Evolutionary conservation across 1,140 invertebrate genomes (phyloP).

Genomic region (Drosophila saltans): DNA sequence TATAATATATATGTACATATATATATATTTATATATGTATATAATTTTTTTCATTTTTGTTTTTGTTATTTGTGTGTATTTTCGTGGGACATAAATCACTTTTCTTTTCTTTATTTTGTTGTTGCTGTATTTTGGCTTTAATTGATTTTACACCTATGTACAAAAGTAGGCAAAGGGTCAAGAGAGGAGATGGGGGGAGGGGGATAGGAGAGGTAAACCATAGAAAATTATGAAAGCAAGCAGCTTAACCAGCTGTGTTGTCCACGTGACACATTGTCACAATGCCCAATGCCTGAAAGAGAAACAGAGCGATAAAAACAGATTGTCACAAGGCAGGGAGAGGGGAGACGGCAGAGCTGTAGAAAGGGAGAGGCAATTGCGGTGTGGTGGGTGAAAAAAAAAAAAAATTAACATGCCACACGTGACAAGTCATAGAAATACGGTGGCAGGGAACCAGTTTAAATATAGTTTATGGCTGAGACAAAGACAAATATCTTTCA

Average conservation of each 20-base stretch:
- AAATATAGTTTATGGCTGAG: not conserved
- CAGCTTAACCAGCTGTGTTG: constrained; percentile 23
- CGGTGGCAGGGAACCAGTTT: not conserved
- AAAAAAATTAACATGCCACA: not conserved
- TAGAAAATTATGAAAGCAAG: constrained; percentile 26
- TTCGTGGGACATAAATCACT: constrained; percentile 43
- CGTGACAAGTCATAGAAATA: constrained; percentile 2
- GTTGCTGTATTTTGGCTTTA: constrained; percentile 51
- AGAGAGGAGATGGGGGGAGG: not conserved
- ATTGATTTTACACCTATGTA: constrained; percentile 68
- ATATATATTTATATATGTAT: too few relatives aligned
- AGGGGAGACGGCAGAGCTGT: not conserved
- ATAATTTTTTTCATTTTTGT: constrained; percentile 36
- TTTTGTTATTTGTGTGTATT: not conserved
- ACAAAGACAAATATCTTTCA: not conserved
- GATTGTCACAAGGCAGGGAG: not conserved
- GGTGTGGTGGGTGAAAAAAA: not conserved
- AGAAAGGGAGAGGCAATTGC: too few relatives aligned
- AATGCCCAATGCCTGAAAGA: constrained; percentile 41
- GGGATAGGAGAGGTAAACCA: not conserved
- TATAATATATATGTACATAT: too few relatives aligned
- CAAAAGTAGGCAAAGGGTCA: not conserved
- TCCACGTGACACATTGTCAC: constrained; percentile 67
- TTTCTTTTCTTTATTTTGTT: constrained; percentile 12
- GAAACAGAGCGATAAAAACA: not conserved